Base-by-base conservation (phyloP, 2,797 vertebrate species). In the Pseudochirops corinnae region DNA sequence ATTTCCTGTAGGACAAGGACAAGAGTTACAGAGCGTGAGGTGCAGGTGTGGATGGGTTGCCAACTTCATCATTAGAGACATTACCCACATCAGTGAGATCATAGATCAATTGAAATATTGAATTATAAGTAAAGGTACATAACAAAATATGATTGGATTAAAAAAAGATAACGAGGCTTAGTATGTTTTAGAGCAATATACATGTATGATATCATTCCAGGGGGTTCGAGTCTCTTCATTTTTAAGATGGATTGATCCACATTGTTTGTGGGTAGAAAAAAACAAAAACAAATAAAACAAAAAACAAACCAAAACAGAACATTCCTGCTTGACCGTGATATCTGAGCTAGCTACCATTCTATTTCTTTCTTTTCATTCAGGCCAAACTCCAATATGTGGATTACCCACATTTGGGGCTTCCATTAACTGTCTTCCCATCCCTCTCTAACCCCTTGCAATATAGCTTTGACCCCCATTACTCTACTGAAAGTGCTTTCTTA, bases 401-500 rank as follows among this genome's bases (percentile, higher is more conserved):
- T 6, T 95, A 82, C 21, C 74, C 21, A 82, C 39, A 82, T 39
- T 82, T 82, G n/a, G 67, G 67, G 90, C 56, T 93, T 96, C 95
- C n/a, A 39, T 97, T 94, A 95, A 56, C 97, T 95, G 87, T 97
- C 91, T 95, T 91, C 93, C 31, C 91, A 60, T 95, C 90, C 93
- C 87, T 93, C 91, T 90, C 50, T 50, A 62, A 29, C 57, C 33
- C 55, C 82, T 29, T 50, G 29, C 60, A 87, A 92, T 94, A 95
- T 97, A 95, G 91, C 94, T 97, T 96, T 97, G 97, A 92, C 96
- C 95, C 21, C 87, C 94, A 21, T 82, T 56, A 94, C 93, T 97
- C 93, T 74, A 50, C 50, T 56, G 92, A 97, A 97, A 95, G 62
- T 67, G 90, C 96, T 96, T 92, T 92, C 97, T 97, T 97, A 94